Evolutionary conservation across 2,888 invertebrate genomes (phyloP).

Genomic region (Panopea generosa): DNA sequence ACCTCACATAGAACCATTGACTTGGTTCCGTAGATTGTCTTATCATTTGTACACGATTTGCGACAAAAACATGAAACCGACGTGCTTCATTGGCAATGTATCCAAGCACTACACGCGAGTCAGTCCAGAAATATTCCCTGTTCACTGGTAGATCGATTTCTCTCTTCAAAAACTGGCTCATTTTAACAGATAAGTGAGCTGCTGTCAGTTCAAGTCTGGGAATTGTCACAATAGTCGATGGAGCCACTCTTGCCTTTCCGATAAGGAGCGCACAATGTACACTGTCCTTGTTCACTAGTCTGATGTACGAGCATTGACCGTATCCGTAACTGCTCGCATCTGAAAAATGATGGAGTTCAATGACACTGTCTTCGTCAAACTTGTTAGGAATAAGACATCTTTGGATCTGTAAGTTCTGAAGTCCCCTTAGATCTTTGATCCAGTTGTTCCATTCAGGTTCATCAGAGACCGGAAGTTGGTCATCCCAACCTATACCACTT

Average conservation of each 20-base stretch:
- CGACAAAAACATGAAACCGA: slow-evolving; percentile 67
- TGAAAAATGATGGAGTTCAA: slow-evolving; percentile 30
- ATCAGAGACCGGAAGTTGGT: slow-evolving; percentile 36
- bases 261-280: slow-evolving; percentile 55
- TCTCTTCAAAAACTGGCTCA: slow-evolving; percentile 17
- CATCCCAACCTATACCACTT: slow-evolving; percentile 57
- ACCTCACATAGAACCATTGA: slow-evolving; percentile 63
- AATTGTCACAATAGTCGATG: slow-evolving; percentile 54
- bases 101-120: slow-evolving; percentile 61
- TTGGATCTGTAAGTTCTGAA: slow-evolving; percentile 14
- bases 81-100: slow-evolving; percentile 62
- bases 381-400: slow-evolving; percentile 41
- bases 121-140: slow-evolving; percentile 59
- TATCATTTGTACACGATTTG: slow-evolving; percentile 64
- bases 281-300: slow-evolving; percentile 22
- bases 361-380: slow-evolving; percentile 33
- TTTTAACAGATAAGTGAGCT: slow-evolving; percentile 39
- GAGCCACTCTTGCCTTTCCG: slow-evolving; percentile 58
- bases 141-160: slow-evolving; percentile 29
- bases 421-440: slow-evolving; percentile 28
- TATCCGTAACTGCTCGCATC: slow-evolving; percentile 42
- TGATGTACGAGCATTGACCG: slow-evolving; percentile 58
- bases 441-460: slow-evolving; percentile 47
- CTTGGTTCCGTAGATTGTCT: slow-evolving; percentile 36
- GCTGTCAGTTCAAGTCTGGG: slow-evolving; percentile 62